phyloP scores from a whole-genome alignment of 2,888 invertebrate genomes.

The Dryobota labecula region DNA sequence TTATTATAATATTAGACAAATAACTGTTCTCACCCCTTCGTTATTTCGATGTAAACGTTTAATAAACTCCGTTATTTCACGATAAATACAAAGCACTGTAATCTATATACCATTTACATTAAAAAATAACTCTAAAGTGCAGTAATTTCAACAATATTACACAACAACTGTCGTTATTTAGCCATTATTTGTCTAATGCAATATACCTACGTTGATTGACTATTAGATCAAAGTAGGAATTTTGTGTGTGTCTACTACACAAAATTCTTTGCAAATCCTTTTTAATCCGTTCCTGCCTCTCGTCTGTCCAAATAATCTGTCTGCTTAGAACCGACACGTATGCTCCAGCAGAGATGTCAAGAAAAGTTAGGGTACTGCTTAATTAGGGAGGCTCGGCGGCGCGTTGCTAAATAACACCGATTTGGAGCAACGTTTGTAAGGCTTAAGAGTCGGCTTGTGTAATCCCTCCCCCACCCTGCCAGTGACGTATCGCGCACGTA shows the following conservation, averaged over 20 bases:
- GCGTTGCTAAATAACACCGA: slow-evolving; percentile 84
- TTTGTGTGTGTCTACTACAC: slow-evolving; percentile 70
- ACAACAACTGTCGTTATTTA: too few species aligned
- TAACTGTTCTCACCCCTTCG: too few species aligned
- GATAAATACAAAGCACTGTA: too few species aligned
- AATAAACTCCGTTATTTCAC: too few species aligned
- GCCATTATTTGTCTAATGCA: too few species aligned
- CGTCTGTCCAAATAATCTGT: slow-evolving; percentile 81
- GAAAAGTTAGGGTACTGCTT: slow-evolving; percentile 85
- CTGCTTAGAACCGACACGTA: slow-evolving; percentile 72
- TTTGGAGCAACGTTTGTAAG: slow-evolving; percentile 83
- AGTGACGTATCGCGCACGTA: slow-evolving; percentile 50
- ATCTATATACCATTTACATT: too few species aligned
- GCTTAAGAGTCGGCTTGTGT: slow-evolving; percentile 77
- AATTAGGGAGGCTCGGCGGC: slow-evolving; percentile 79
- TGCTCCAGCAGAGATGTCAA: slow-evolving; percentile 78
- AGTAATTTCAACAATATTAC: too few species aligned
- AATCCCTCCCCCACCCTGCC: slow-evolving; percentile 68
- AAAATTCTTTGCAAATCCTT: slow-evolving; percentile 73
- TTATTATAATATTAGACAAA: too few species aligned
- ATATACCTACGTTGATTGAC: too few species aligned
- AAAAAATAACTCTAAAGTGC: too few species aligned
- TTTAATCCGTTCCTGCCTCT: slow-evolving; percentile 76
- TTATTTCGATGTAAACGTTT: too few species aligned
- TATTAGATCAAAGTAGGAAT: slow-evolving; percentile 29